phyloP scores from a whole-genome alignment of 1,140 invertebrate species.

The Drosophila micromelanica region DNA sequence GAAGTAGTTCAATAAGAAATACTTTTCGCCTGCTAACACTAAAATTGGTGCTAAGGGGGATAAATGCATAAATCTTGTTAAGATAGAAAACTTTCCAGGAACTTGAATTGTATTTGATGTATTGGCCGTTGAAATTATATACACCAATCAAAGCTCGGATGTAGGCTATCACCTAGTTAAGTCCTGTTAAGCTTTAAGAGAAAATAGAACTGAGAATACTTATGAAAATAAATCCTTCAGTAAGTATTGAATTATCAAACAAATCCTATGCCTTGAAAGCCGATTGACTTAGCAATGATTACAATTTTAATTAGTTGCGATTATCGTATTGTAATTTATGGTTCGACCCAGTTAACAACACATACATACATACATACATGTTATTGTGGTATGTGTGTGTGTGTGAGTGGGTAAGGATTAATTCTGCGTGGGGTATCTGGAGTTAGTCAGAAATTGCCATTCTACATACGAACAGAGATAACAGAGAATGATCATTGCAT shows the following conservation, averaged over 20 bases:
- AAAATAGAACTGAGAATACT: background rate
- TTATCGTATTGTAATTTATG: constrained; percentile 26
- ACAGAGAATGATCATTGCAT: background rate
- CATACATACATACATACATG: background rate
- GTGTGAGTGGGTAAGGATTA: background rate
- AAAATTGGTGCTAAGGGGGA: too few relatives aligned
- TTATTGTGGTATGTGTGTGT: background rate
- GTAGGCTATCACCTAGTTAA: background rate
- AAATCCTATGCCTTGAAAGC: background rate
- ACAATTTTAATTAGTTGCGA: constrained; percentile 38
- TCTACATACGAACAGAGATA: background rate
- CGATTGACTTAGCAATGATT: constrained; percentile 17
- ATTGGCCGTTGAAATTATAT: too few relatives aligned
- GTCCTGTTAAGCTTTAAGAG: background rate
- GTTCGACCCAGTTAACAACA: constrained; percentile 8
- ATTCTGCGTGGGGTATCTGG: background rate
- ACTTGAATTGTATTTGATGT: too few relatives aligned
- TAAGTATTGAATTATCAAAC: background rate
- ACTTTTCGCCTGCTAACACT: too few relatives aligned
- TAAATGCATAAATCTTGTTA: too few relatives aligned
- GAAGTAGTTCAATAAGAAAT: too few relatives aligned
- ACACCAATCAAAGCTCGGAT: too few relatives aligned
- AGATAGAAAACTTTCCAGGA: too few relatives aligned
- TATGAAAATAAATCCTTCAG: constrained; percentile 28
- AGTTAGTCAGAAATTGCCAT: too few relatives aligned